Evolutionary conservation across 2,797 vertebrate species (phyloP), one percentile per base, ranked within the genome.

Genomic region (Taeniopygia guttata): DNA sequence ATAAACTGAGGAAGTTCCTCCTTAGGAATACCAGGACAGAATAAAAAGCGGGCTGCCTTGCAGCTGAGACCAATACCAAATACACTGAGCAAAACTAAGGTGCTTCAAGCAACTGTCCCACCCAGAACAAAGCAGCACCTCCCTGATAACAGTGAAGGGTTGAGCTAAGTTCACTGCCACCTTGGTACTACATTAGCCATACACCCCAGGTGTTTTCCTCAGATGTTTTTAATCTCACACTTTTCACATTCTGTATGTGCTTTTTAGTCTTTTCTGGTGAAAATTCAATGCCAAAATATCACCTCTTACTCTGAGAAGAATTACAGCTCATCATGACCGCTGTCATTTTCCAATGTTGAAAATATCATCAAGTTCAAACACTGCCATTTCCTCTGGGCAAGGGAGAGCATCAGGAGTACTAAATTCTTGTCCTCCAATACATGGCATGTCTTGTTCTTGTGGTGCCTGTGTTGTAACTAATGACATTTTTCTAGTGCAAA

Each of bases 331-430:
- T 42, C 26, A 6, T 30, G 58, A 86, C 34, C 63, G 85, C 51
- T 80, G 32, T 12, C 14, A 49, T 85, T 75, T 78, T 73, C 21
- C 48, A 66, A 1, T 18, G 40, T 66, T 86, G 86, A 78, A 94
- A 93, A 78, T 59, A 69, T 27, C 36, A 34, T 22, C 52, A 80
- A 55, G 43, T 48, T 59, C 68, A 91, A 69, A 68, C 17, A 51
- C 32, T 80, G 32, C 15, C 32, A 55, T 82, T 84, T 90, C 23
- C 21, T 84, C 68, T 66, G 32, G 69, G 76, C 76, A 85, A 49
- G 0, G 0, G 0, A 79, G 59, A 21, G 59, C 32, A 83, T 38
- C 69, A 51, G 7, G 21, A 64, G 12, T 58, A 58, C 23, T 70
- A 55, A 64, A 60, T 55, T 87, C 56, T 72, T 80, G 43, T 58